Conservation (phyloP, 2,113 vertebrate species). For the Tautogolabrus adspersus region DNA sequence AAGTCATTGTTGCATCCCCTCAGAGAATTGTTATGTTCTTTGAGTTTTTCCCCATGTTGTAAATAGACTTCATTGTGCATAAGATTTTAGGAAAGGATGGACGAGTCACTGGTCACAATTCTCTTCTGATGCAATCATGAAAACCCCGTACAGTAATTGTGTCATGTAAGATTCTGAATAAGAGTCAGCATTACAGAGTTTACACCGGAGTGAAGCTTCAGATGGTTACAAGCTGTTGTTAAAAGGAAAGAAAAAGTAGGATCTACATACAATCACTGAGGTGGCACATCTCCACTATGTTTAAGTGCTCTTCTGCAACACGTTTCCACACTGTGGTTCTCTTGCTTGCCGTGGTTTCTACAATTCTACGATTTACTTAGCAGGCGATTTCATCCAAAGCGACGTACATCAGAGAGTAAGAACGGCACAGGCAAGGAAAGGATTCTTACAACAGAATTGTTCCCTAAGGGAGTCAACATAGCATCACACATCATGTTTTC, state of each 20-base stretch:
- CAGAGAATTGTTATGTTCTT: neutral
- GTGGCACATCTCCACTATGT: neutral
- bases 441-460: neutral
- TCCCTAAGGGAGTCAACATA: no score
- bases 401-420: no score
- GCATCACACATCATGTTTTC: neutral
- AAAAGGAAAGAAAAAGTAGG: neutral
- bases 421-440: no score
- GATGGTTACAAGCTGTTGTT: neutral
- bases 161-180: constrained; percentile 21
- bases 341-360: no score
- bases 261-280: constrained; percentile 5
- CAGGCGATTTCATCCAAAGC: no score
- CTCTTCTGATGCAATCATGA: constrained; percentile 4
- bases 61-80: neutral
- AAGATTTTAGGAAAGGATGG: constrained; percentile 20
- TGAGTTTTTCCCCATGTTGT: neutral
- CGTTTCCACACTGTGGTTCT: no score
- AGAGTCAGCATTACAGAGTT: neutral
- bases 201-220: no score
- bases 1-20: neutral
- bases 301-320: neutral
- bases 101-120: constrained; percentile 3
- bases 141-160: constrained; percentile 48
- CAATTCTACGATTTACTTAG: no score